Evolutionary conservation across 2,888 invertebrate genomes (phyloP).

Genomic region (Apeira syringaria): DNA sequence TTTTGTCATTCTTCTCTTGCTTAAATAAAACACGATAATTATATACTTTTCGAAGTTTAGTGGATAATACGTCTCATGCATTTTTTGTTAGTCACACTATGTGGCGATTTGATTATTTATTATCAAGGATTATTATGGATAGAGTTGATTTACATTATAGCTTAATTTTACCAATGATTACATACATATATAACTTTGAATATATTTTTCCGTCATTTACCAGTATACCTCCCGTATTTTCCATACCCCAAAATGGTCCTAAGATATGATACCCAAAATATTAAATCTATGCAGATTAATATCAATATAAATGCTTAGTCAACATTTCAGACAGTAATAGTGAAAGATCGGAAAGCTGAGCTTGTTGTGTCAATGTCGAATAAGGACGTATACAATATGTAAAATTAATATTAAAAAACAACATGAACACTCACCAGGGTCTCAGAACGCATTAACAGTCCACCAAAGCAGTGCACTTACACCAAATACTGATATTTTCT

Average conservation of each 20-base stretch:
- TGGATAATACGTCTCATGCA: conserved; percentile 10
- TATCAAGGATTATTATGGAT: conserved; percentile 4
- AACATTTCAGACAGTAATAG: conserved; percentile 29
- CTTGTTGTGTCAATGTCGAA: conserved; percentile 44
- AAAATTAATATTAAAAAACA: conserved; percentile 61
- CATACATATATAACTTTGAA: conserved; percentile 5
- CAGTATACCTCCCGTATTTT: conserved; percentile 12
- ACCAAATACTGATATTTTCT: conserved; percentile 55
- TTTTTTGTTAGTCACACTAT: conserved; percentile 40
- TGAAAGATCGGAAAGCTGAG: conserved; percentile 37
- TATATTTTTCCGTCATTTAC: neutral
- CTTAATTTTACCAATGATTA: conserved; percentile 8
- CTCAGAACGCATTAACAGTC: conserved; percentile 79
- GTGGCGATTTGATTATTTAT: conserved; percentile 4
- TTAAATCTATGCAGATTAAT: conserved; percentile 20
- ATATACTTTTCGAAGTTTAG: neutral
- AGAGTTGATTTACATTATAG: conserved; percentile 1
- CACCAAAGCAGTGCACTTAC: conserved; percentile 84
- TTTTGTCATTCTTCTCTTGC: no score
- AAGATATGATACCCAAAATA: conserved; percentile 13
- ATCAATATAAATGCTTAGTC: conserved; percentile 39
- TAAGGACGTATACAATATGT: conserved; percentile 53
- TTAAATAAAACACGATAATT: neutral
- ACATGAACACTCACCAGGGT: conserved; percentile 80
- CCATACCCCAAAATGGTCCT: conserved; percentile 9